Evolutionary conservation across 1,140 invertebrate species (phyloP).

Genomic region (Asobara japonica): DNA sequence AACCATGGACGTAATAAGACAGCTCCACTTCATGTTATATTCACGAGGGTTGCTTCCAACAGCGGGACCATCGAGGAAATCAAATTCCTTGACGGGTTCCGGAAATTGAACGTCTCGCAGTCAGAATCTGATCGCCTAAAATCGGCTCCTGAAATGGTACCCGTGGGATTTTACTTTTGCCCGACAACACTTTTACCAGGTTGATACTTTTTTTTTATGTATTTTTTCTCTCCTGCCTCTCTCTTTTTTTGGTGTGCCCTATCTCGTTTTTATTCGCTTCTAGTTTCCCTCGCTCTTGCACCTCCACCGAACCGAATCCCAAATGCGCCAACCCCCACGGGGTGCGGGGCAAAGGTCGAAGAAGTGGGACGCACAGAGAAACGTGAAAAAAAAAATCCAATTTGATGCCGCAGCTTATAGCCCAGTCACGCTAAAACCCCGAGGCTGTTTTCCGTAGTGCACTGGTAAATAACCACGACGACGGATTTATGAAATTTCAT

Average conservation of each 20-base stretch:
- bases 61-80: slow-evolving; percentile 32
- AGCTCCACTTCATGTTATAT: slow-evolving; percentile 6
- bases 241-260: slow-evolving; percentile 10
- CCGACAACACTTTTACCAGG: slow-evolving; percentile 23
- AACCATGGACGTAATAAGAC: not conserved
- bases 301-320: not conserved
- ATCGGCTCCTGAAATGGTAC: slow-evolving; percentile 26
- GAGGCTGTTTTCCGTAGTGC: slow-evolving; percentile 9
- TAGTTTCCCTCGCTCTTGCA: slow-evolving; percentile 3
- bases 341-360: not conserved
- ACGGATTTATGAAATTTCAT: slow-evolving; percentile 18
- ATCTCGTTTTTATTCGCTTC: slow-evolving; percentile 1
- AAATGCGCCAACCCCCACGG: not conserved
- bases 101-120: slow-evolving; percentile 38
- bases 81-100: slow-evolving; percentile 27
- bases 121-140: slow-evolving; percentile 26
- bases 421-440: not conserved
- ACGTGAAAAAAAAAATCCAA: slow-evolving; percentile 19
- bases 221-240: not conserved
- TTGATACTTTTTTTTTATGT: not conserved
- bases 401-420: slow-evolving; percentile 17
- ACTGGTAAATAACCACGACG: slow-evolving; percentile 23
- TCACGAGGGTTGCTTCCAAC: slow-evolving; percentile 12
- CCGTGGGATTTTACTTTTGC: slow-evolving; percentile 17
- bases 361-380: not conserved